phyloP scores from a whole-genome alignment of 2,888 invertebrate genomes.

The Myathropa florea region DNA sequence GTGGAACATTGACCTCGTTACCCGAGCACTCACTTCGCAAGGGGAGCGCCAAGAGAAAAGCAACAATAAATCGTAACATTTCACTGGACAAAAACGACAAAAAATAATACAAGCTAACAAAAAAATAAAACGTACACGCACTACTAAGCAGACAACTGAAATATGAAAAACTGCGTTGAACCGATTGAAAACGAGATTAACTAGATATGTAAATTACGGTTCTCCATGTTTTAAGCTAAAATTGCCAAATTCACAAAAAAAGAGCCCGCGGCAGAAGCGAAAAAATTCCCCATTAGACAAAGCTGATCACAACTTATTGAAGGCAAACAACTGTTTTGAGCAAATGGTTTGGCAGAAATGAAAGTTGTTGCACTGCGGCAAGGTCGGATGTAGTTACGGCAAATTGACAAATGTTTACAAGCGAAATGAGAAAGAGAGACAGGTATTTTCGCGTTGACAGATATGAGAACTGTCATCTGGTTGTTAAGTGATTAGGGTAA shows the following conservation, averaged over 20 bases:
- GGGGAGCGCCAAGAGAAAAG: constrained; percentile 31
- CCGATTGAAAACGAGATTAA: background rate
- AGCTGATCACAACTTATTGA: background rate
- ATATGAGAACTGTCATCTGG: background rate
- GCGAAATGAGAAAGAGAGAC: constrained; percentile 22
- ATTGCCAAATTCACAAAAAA: background rate
- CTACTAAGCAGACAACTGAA: background rate
- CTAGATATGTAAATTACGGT: background rate
- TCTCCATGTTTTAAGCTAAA: background rate
- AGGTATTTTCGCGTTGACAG: background rate
- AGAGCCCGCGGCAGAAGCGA: background rate
- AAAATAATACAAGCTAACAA: background rate
- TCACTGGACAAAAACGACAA: constrained; percentile 1
- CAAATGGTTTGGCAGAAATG: background rate
- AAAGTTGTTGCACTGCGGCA: background rate
- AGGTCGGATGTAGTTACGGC: background rate
- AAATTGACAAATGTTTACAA: constrained; percentile 39
- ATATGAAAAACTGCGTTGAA: background rate
- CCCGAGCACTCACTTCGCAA: constrained; percentile 33
- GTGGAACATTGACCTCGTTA: background rate
- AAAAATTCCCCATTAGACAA: background rate
- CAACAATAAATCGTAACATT: constrained; percentile 39
- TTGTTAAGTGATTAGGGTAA: background rate
- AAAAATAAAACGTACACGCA: background rate
- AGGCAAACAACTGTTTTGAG: background rate